Evolutionary conservation across 2,888 invertebrate species (phyloP), one percentile per base, ranked within the genome.

Genomic region (Lycia hirtaria): DNA sequence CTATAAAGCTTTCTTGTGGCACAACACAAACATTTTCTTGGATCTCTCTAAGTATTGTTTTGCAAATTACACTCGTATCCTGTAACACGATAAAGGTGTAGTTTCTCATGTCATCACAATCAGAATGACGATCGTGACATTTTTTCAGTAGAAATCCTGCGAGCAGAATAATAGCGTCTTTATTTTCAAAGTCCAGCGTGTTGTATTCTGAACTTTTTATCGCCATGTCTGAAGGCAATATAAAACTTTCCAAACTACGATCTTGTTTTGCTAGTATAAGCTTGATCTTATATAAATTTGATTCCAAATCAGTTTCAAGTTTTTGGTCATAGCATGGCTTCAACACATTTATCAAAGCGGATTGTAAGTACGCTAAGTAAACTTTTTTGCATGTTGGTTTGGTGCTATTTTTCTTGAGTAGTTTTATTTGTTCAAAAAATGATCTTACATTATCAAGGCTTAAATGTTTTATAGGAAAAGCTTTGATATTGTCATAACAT

Each of bases 111-210:
- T 44, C 19, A 6, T 4, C 12, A 12, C 64, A 65, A 26, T 32
- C 19, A 7, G 22, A 14, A 35, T 65, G 64, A 30, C 33, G 12
- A 35, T 40, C 51, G 15, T 22, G 26, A 38, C 62, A 62, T 41
- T 62, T 60, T 44, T 58, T 60, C 10, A 65, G 28, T 20, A 65
- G 22, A 45, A 57, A 65, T 22, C 64, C 64, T 30, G 64, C 62
- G 6, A 62, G 4, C 6, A 58, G 51, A 14, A 62, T 35, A 2
- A 65, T 17, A 32, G 50, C 44, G 19, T 62, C 45, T 40, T 56
- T 55, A 28, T 43, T 55, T 2, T 50, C 37, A 4, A 60, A 24
- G n/a, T 56, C 26, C 19, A 62, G 32, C 22, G 24, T 38, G 14
- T 37, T 53, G 33, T 65, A 65, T 40, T 57, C 52, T 2, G 33